A percentile compares a stretch with the other conserved stretches of the same genome.
Evolutionary conservation across 1,140 invertebrate species (phyloP).

Genomic region (Drosophila lacertosa): DNA sequence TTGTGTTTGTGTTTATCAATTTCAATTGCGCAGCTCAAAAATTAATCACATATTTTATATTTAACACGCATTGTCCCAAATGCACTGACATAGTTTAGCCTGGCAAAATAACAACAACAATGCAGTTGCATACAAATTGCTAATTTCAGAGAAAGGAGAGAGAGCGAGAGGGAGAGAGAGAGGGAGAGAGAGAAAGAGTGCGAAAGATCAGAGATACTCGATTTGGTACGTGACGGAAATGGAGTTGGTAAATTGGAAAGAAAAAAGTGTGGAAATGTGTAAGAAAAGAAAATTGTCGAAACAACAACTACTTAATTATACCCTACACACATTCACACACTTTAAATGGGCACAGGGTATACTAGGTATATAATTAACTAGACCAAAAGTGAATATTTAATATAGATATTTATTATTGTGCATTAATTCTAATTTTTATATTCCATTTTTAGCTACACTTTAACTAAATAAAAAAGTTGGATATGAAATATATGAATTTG

Average conservation of each 20-base stretch:
- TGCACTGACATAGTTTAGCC: slow-evolving; percentile 67
- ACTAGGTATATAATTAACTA: too few species aligned
- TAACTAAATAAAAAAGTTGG: too few species aligned
- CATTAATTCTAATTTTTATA: too few species aligned
- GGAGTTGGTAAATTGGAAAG: background rate
- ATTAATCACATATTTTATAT: slow-evolving; percentile 55
- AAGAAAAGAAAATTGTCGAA: too few species aligned
- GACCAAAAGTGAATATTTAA: too few species aligned
- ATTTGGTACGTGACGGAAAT: background rate
- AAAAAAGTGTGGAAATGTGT: too few species aligned
- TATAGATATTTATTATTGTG: too few species aligned
- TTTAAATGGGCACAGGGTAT: too few species aligned
- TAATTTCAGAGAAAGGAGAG: slow-evolving; percentile 39
- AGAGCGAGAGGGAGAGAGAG: background rate
- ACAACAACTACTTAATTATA: too few species aligned
- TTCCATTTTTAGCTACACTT: too few species aligned
- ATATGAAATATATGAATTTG: too few species aligned
- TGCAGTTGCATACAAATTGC: slow-evolving; percentile 64
- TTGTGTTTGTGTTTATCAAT: slow-evolving; percentile 13
- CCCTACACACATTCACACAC: too few species aligned
- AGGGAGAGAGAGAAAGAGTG: background rate
- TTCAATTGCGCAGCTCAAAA: slow-evolving; percentile 49
- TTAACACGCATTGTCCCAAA: slow-evolving; percentile 49
- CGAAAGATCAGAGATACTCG: background rate
- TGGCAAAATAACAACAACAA: slow-evolving; percentile 30